A percentile compares a stretch with the other conserved stretches of the same genome.
Evolutionary conservation across 2,113 vertebrate species (phyloP).

Genomic region (Brachirus orientalis): DNA sequence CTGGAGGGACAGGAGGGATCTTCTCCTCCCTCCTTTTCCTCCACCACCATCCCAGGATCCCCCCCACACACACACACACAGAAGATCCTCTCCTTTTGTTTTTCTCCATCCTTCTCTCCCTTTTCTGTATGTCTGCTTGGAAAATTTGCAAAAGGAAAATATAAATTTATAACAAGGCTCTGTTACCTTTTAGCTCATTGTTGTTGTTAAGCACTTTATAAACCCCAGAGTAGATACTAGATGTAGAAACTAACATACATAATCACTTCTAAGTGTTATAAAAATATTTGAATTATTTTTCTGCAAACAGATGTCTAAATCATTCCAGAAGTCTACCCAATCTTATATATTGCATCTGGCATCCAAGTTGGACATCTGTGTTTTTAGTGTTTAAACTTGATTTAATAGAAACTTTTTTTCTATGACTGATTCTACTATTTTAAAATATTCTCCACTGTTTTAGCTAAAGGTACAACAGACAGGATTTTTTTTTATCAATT

Average conservation of each 20-base stretch:
- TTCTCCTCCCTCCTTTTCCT: conserved; percentile 54
- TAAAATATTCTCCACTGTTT: too few relatives aligned
- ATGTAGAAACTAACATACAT: too few relatives aligned
- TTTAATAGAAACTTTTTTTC: too few relatives aligned
- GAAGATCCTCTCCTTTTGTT: conserved; percentile 24
- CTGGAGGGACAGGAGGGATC: conserved; percentile 64
- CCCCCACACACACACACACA: conserved; percentile 47
- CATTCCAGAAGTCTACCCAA: not conserved
- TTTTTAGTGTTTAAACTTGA: not conserved
- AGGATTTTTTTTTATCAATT: too few relatives aligned
- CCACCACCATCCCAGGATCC: conserved; percentile 39
- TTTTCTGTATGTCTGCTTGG: not conserved
- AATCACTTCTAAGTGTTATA: not conserved
- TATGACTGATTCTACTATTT: too few relatives aligned
- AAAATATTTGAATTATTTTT: not conserved
- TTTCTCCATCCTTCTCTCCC: not conserved
- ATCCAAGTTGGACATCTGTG: not conserved
- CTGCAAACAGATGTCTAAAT: not conserved
- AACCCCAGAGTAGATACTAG: not conserved
- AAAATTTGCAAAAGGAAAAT: not conserved
- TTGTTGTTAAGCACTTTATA: not conserved
- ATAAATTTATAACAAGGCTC: not conserved
- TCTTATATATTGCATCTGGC: not conserved
- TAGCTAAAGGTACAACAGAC: too few relatives aligned
- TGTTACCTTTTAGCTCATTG: conserved; percentile 4